phyloP scores from a whole-genome alignment of 2,888 invertebrate species.

The Eubasilissa splendida region DNA sequence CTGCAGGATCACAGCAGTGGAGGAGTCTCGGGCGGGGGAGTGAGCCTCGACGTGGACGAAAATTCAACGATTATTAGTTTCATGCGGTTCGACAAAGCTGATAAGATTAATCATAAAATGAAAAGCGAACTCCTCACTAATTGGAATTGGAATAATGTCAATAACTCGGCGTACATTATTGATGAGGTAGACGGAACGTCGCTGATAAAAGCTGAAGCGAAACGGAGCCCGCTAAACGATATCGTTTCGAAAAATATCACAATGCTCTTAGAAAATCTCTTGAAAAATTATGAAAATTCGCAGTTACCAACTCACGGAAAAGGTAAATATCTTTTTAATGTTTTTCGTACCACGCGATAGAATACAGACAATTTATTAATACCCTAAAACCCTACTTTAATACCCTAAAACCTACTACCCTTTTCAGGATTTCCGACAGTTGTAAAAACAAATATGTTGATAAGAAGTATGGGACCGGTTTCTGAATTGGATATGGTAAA shows the following conservation, averaged over 20 bases:
- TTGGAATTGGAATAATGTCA: constrained; percentile 55
- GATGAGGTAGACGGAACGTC: constrained; percentile 30
- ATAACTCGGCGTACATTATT: constrained; percentile 48
- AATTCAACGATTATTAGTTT: constrained; percentile 57
- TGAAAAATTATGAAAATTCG: constrained; percentile 92
- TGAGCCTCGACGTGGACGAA: constrained; percentile 52
- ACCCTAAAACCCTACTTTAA: neutral
- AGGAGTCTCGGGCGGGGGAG: constrained; percentile 44
- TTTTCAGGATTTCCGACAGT: constrained; percentile 85
- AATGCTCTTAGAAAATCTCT: constrained; percentile 85
- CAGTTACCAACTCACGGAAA: constrained; percentile 91
- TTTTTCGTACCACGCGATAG: too few species aligned
- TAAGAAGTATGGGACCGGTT: constrained; percentile 93
- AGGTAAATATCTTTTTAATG: constrained; percentile 70
- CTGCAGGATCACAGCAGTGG: constrained; percentile 35
- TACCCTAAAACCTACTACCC: neutral
- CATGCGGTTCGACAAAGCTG: constrained; percentile 52
- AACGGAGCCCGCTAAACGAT: constrained; percentile 76
- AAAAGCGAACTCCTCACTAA: constrained; percentile 53
- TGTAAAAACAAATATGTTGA: constrained; percentile 89
- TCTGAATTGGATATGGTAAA: constrained; percentile 90
- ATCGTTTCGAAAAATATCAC: constrained; percentile 89
- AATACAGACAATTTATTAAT: neutral
- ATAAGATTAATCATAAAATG: constrained; percentile 12
- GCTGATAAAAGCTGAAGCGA: constrained; percentile 60